Percentiles rank a stretch among this genome's conserved stretches.
These are phyloP conservation scores for Brevimyrus niger DNA, from an alignment of 2,113 vertebrate genomes.

Conservation along the genomic window DNA sequence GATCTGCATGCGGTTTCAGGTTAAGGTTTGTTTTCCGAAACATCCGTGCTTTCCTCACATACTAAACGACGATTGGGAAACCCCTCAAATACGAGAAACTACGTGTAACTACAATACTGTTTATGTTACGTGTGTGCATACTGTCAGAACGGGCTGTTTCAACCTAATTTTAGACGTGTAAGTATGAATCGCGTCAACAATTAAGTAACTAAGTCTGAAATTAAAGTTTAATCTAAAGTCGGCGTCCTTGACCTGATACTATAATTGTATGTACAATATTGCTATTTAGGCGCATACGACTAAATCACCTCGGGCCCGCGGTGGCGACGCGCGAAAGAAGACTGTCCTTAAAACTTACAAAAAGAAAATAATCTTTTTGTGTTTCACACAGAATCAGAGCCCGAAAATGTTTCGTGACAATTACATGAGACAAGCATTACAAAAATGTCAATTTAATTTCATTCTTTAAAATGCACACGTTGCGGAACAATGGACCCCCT, in stretches of 20 bases:
- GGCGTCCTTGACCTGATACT: background rate
- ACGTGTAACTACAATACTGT: background rate
- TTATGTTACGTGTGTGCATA: background rate
- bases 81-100: conserved; percentile 34
- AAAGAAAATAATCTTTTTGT: conserved; percentile 1
- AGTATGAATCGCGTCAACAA: background rate
- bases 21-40: conserved; percentile 73
- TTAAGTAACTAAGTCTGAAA: background rate
- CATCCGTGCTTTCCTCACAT: conserved; percentile 63
- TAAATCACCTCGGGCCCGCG: background rate
- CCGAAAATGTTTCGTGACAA: conserved; percentile 11
- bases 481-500: conserved; percentile 19
- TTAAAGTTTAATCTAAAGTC: conserved; percentile 6
- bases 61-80: conserved; percentile 63
- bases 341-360: background rate
- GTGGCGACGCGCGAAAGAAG: background rate
- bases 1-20: conserved; percentile 74
- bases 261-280: conserved; percentile 1
- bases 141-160: background rate
- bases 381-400: conserved; percentile 10
- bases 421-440: conserved; percentile 22
- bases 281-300: background rate
- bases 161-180: background rate
- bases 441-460: conserved; percentile 26
- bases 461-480: conserved; percentile 8